Evolutionary conservation across 2,797 vertebrate species (phyloP), one percentile per base, ranked within the genome.

Genomic region (Balearica regulorum): DNA sequence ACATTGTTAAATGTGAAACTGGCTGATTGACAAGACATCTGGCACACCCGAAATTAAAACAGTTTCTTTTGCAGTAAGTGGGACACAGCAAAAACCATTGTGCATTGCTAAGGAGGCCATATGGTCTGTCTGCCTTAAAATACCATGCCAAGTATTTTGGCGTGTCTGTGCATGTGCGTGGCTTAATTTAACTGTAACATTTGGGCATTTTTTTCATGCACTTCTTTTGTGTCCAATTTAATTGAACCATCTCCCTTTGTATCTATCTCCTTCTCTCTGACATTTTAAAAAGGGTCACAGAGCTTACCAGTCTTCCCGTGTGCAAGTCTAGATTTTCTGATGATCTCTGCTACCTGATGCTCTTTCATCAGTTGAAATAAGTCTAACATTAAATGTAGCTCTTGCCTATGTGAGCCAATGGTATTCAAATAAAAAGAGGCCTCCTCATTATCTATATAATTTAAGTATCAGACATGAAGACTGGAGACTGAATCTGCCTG

Each of bases 11-110:
- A 84, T 46, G 68, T 79, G 66, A 89, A 70, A 51, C 25, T 93
- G 62, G 84, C 79, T 94, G n/a, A 83, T 60, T 64, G 61, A 92
- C 73, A 90, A 93, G 66, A 91, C 94, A 96, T 96, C 85, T 94
- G 88, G 69, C 90, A 89, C 53, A 91, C 17, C 51, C 64, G 6
- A 87, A 73, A 82, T 76, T 57, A 54, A 49, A 80, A 53, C 16
- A 57, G 58, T 83, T 55, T 81, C 58, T 61, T 95, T 92, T 93
- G 83, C 81, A 83, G 37, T 84, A 87, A 95, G 39, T 66, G 89
- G 71, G 64, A 41, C 75, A 55, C 48, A 71, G 43, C 24, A 87
- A 78, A 95, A 71, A 48, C 8, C 41, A 64, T n/a, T 88, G 44
- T 83, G 57, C 37, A 28, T 49, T 70, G 26, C 81, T 93, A 31